These are phyloP conservation scores for Carcina quercana DNA, from an alignment of 2,888 invertebrate genomes.

Conservation along the genomic window DNA sequence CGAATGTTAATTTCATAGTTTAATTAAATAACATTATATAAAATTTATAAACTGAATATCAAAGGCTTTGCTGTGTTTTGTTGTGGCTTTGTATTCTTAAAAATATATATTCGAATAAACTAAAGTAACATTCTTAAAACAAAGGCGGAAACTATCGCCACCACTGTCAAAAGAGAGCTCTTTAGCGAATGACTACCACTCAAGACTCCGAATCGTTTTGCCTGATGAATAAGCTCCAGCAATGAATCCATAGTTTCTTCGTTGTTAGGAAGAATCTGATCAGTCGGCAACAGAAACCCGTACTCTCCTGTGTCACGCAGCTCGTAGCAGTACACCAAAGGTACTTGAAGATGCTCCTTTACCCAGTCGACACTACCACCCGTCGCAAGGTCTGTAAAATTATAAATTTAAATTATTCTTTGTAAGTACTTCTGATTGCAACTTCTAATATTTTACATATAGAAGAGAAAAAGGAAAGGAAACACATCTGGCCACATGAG, in stretches of 20 bases:
- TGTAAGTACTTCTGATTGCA: no score
- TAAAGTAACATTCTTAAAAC: background rate
- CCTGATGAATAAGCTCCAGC: constrained; percentile 48
- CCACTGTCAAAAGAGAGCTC: constrained; percentile 1
- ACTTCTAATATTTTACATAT: no score
- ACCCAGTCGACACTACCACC: constrained; percentile 51
- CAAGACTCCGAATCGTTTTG: constrained; percentile 33
- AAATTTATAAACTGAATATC: no score
- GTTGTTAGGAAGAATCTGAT: constrained; percentile 70
- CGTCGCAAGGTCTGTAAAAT: constrained; percentile 28
- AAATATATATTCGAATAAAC: background rate
- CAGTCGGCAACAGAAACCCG: constrained; percentile 76
- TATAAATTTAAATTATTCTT: no score
- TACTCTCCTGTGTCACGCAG: constrained; percentile 73
- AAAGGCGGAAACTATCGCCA: no score
- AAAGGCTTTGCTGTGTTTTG: background rate
- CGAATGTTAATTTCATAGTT: no score
- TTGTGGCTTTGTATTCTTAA: background rate
- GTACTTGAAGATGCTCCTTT: constrained; percentile 37
- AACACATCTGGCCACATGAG: no score
- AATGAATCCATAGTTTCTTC: constrained; percentile 69
- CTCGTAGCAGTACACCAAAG: constrained; percentile 48
- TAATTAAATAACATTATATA: no score
- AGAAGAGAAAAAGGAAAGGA: no score
- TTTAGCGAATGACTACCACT: constrained; percentile 1